A percentile compares a stretch with the other conserved stretches of the same genome.
These are phyloP conservation scores for Anolis carolinensis DNA, from an alignment of 2,113 vertebrate species.

Conservation along the genomic window DNA sequence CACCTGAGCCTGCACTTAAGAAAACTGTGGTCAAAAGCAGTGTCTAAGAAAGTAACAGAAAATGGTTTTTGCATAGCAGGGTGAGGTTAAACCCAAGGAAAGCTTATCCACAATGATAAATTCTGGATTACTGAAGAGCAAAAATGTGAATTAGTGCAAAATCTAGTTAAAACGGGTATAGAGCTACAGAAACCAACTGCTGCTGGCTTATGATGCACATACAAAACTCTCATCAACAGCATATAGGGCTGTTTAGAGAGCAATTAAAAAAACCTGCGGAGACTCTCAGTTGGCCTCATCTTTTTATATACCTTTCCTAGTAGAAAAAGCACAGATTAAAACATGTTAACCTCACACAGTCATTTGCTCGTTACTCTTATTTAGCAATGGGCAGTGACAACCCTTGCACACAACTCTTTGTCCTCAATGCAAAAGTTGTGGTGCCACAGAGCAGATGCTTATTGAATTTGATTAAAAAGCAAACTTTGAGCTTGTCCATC, in stretches of 20 bases:
- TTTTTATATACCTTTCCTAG: slow-evolving; percentile 12
- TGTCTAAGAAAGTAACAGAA: slow-evolving; percentile 68
- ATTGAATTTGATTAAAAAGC: slow-evolving; percentile 14
- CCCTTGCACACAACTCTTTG: background rate
- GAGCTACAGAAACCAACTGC: slow-evolving; percentile 45
- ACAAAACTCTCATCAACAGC: background rate
- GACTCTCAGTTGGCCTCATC: background rate
- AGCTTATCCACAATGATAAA: slow-evolving; percentile 61
- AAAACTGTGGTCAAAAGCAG: slow-evolving; percentile 69
- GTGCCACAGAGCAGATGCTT: slow-evolving; percentile 22
- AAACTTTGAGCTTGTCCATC: slow-evolving; percentile 2
- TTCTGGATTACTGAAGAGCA: slow-evolving; percentile 60
- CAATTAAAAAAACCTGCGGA: slow-evolving; percentile 32
- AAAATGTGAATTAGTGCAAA: slow-evolving; percentile 74
- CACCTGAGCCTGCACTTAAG: slow-evolving; percentile 78
- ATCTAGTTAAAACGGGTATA: slow-evolving; percentile 44
- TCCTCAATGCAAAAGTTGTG: background rate
- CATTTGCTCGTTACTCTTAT: background rate
- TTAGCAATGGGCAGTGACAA: slow-evolving; percentile 7
- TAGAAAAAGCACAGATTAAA: slow-evolving; percentile 19
- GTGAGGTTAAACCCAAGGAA: slow-evolving; percentile 69
- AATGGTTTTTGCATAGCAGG: slow-evolving; percentile 81
- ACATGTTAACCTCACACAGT: background rate
- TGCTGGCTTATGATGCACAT: slow-evolving; percentile 35
- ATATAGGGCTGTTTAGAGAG: background rate